phyloP scores from a whole-genome alignment of 1,140 invertebrate genomes.

The Ceratina australensis region DNA sequence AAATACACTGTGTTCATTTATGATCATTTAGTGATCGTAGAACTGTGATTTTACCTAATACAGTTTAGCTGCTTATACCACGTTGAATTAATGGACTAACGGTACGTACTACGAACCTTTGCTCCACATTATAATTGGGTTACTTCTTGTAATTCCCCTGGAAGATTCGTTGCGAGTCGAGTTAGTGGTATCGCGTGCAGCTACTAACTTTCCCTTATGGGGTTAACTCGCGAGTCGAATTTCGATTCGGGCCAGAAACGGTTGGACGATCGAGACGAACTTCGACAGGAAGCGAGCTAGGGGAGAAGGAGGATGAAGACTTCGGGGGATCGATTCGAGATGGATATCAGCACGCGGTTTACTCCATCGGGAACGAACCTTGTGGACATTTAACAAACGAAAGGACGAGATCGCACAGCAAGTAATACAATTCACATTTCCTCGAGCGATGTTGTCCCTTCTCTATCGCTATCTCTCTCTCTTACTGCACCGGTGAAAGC shows the following conservation, averaged over 20 bases:
- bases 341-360: neutral
- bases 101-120: too few species aligned
- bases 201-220: too few species aligned
- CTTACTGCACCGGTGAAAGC: constrained; percentile 3
- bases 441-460: constrained; percentile 24
- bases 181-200: too few species aligned
- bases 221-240: neutral
- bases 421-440: constrained; percentile 38
- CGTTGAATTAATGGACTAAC: too few species aligned
- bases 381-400: constrained; percentile 26
- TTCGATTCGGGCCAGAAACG: neutral
- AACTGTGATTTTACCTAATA: too few species aligned
- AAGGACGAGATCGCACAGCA: constrained; percentile 7
- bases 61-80: too few species aligned
- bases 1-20: too few species aligned
- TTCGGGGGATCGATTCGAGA: neutral
- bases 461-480: constrained; percentile 4
- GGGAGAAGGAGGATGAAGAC: neutral
- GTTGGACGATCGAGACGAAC: neutral
- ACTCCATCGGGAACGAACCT: neutral
- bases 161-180: too few species aligned
- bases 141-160: too few species aligned
- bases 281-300: too few species aligned
- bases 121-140: too few species aligned
- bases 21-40: too few species aligned